These are phyloP conservation scores for Pycnomerus fuliginosus DNA, from an alignment of 2,888 invertebrate species.

Conservation along the genomic window DNA sequence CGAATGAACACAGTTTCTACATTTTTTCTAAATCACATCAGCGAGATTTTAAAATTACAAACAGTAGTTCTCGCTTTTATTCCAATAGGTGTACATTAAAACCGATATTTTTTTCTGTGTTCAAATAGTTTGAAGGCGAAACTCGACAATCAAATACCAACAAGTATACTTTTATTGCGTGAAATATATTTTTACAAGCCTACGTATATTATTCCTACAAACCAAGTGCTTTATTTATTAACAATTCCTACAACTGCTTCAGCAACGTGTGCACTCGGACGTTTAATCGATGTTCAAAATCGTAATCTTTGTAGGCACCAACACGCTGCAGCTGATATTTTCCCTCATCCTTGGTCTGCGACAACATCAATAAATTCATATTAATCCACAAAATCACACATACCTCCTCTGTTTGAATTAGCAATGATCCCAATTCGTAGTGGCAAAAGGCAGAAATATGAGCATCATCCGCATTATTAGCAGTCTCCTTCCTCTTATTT, in stretches of 20 bases:
- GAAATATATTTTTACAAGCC: constrained; percentile 12
- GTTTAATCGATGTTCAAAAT: constrained; percentile 66
- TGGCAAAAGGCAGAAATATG: constrained; percentile 66
- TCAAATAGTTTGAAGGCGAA: not conserved
- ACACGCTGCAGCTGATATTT: constrained; percentile 55
- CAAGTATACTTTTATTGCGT: constrained; percentile 5
- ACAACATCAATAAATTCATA: constrained; percentile 28
- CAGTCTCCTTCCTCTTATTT: constrained; percentile 37
- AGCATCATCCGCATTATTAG: constrained; percentile 48
- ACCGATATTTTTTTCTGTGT: not conserved
- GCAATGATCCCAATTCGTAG: constrained; percentile 62
- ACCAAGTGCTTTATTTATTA: not conserved
- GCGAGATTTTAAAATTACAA: too few species aligned
- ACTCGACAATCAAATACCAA: not conserved
- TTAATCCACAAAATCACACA: constrained; percentile 5
- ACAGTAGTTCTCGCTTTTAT: too few species aligned
- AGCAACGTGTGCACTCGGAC: constrained; percentile 62
- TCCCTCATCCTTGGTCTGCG: constrained; percentile 58
- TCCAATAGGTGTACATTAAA: constrained; percentile 1
- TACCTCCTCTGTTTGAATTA: constrained; percentile 48
- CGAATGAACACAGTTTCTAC: too few species aligned
- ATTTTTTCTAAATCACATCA: too few species aligned
- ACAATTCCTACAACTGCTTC: constrained; percentile 36
- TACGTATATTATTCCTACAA: constrained; percentile 2
- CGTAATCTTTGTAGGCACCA: constrained; percentile 62